A percentile compares a stretch with the other conserved stretches of the same genome.
These are phyloP conservation scores for Amphiduros pacificus DNA, from an alignment of 2,888 invertebrate genomes.

Conservation along the genomic window DNA sequence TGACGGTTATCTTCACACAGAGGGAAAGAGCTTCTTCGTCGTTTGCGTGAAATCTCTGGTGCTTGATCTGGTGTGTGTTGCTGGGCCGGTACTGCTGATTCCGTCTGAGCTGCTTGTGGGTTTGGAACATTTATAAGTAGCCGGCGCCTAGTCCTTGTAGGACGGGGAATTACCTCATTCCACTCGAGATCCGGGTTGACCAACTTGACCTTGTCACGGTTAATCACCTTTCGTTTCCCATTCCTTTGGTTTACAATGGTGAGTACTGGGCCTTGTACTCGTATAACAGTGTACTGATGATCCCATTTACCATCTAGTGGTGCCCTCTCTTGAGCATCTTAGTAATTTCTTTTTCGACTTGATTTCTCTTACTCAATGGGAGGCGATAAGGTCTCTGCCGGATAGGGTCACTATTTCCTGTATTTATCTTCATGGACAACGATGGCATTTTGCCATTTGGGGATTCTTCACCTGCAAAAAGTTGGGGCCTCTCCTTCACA, in stretches of 20 bases:
- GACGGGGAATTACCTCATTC: background rate
- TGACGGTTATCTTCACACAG: too few species aligned
- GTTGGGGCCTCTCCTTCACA: background rate
- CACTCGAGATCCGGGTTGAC: background rate
- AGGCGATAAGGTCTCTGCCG: constrained; percentile 5
- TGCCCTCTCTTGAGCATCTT: constrained; percentile 11
- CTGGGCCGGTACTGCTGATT: too few species aligned
- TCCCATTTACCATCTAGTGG: constrained; percentile 1
- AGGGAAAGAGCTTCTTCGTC: too few species aligned
- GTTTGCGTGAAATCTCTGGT: too few species aligned
- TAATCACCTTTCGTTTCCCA: background rate
- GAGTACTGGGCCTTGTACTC: background rate
- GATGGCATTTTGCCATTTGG: background rate
- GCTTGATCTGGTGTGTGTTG: too few species aligned
- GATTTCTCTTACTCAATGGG: constrained; percentile 1
- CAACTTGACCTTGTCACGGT: background rate
- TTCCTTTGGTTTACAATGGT: background rate
- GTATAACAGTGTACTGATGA: background rate
- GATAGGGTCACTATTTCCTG: background rate
- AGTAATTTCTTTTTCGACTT: constrained; percentile 3
- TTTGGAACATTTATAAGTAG: too few species aligned
- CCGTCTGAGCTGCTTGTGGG: too few species aligned
- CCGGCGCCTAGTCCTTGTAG: background rate
- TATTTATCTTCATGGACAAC: constrained; percentile 2
- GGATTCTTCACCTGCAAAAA: background rate